Conservation (phyloP, 2,797 vertebrate species). For the Glyptemys insculpta region DNA sequence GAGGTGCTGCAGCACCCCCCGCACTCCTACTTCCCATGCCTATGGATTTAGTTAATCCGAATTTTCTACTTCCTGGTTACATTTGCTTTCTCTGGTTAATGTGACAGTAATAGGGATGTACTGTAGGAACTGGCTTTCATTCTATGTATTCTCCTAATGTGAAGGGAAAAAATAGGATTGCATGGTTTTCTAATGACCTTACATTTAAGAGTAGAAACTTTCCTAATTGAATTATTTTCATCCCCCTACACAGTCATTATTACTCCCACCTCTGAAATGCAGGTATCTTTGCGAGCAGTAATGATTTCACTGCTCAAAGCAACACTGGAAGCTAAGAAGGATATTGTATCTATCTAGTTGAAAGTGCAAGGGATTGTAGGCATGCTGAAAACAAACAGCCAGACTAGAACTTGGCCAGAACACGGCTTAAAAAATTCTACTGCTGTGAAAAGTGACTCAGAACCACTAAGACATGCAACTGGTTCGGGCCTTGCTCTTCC, state of each 20-base stretch:
- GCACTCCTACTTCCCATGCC: no score
- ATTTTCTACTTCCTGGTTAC: background rate
- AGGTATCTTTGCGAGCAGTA: background rate
- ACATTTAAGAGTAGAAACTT: background rate
- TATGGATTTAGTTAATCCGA: background rate
- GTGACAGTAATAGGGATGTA: background rate
- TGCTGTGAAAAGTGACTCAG: background rate
- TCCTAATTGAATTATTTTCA: background rate
- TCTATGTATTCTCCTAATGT: background rate
- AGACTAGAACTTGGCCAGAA: background rate
- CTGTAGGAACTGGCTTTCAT: background rate
- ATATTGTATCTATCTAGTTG: background rate
- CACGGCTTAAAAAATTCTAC: background rate
- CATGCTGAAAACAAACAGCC: background rate
- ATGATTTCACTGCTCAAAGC: background rate
- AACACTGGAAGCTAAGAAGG: background rate
- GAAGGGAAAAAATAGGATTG: background rate
- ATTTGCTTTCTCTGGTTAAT: background rate
- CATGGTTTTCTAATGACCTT: background rate
- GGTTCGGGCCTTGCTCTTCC: background rate
- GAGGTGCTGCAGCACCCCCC: no score
- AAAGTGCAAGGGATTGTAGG: background rate
- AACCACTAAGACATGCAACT: background rate
- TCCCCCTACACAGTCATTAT: background rate
- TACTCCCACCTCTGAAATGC: background rate